Evolutionary conservation across 2,113 vertebrate species (phyloP).

Genomic region (Hyperopisus bebe): DNA sequence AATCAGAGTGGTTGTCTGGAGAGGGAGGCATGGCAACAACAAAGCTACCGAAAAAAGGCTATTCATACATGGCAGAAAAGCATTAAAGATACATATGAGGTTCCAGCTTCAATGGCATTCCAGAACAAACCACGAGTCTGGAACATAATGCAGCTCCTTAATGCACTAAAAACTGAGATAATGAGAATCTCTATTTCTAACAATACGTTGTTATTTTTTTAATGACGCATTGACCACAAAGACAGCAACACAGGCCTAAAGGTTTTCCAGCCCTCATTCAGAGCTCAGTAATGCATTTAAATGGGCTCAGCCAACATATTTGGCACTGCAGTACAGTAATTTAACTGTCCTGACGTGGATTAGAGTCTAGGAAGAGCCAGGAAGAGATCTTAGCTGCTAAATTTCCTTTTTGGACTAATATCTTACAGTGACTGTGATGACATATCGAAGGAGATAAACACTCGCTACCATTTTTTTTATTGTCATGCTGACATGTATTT

Average conservation of each 20-base stretch:
- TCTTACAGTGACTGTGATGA: not conserved
- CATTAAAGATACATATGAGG: not conserved
- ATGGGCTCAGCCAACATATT: not conserved
- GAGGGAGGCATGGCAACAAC: not conserved
- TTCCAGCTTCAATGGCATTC: not conserved
- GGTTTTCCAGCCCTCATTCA: not conserved
- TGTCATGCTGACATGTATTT: not conserved
- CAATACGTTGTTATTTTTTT: not conserved
- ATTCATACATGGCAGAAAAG: not conserved
- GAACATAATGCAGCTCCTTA: not conserved
- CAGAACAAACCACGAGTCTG: not conserved
- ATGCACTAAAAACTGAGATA: not conserved
- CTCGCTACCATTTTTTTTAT: not conserved
- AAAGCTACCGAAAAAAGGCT: not conserved
- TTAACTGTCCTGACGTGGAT: not conserved
- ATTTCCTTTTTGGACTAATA: not conserved
- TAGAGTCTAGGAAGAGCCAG: not conserved
- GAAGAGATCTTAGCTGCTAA: not conserved
- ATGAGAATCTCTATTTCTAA: not conserved
- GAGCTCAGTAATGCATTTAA: not conserved
- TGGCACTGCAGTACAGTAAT: not conserved
- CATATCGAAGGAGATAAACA: not conserved
- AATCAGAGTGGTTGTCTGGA: slow-evolving; percentile 66
- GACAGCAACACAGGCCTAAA: not conserved
- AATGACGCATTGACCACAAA: not conserved